Conservation (phyloP, 2,888 invertebrate genomes). For the Oscheius onirici region DNA sequence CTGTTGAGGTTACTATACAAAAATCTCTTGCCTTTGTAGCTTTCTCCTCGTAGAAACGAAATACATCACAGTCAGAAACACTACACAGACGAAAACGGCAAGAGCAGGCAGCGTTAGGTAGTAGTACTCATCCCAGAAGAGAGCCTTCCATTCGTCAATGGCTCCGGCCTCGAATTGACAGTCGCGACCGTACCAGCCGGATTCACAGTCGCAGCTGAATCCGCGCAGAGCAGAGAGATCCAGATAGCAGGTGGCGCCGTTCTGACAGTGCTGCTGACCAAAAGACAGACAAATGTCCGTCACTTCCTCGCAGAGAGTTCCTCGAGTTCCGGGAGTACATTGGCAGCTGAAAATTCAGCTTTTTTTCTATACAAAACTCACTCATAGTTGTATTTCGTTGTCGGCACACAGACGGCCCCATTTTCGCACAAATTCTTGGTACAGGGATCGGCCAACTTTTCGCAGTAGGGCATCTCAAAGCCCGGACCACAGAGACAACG, state of each 20-base stretch:
- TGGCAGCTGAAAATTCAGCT: constrained; percentile 39
- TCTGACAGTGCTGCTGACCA: constrained; percentile 33
- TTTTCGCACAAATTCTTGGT: constrained; percentile 21
- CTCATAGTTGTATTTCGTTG: constrained; percentile 28
- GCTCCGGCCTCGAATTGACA: constrained; percentile 13
- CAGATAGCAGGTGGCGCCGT: constrained; percentile 8
- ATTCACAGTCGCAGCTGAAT: constrained; percentile 22
- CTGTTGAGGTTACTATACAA: background rate
- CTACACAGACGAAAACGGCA: background rate
- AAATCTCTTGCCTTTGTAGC: background rate
- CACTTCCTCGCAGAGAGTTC: constrained; percentile 44
- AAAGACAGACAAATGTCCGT: constrained; percentile 43
- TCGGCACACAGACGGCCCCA: constrained; percentile 16
- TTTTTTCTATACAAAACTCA: background rate
- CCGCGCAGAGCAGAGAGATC: constrained; percentile 19
- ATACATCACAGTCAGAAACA: constrained; percentile 3
- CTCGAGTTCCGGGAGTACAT: constrained; percentile 47
- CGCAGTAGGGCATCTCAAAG: constrained; percentile 27
- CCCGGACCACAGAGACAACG: constrained; percentile 47
- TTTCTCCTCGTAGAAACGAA: background rate
- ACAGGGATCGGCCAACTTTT: constrained; percentile 28
- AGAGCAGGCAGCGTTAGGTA: constrained; percentile 5
- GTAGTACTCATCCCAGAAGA: background rate
- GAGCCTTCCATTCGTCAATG: background rate
- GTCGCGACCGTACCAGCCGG: constrained; percentile 7